These are phyloP conservation scores for Tetranychus piercei DNA, from an alignment of 2,888 invertebrate genomes.

Conservation along the genomic window DNA sequence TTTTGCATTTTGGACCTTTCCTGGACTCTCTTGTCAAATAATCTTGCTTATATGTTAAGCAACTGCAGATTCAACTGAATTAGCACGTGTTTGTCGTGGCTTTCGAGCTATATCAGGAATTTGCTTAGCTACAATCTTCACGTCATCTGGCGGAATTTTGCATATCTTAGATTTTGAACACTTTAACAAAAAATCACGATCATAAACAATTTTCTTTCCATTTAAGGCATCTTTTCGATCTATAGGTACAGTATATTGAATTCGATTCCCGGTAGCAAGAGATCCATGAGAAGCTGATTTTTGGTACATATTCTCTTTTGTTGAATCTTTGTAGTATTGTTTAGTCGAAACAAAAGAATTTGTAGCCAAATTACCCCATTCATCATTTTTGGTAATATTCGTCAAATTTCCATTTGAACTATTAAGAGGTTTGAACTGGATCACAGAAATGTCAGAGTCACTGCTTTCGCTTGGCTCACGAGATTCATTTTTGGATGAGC, in stretches of 20 bases:
- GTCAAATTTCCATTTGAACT: too few relatives aligned
- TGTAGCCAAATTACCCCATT: not conserved
- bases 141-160: not conserved
- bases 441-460: conserved; percentile 5
- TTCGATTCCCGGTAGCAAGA: not conserved
- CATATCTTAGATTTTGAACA: conserved; percentile 19
- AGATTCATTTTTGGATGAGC: not conserved
- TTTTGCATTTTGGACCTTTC: too few relatives aligned
- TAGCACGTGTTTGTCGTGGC: not conserved
- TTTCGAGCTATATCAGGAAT: not conserved
- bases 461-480: conserved; percentile 10
- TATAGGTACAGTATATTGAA: too few relatives aligned
- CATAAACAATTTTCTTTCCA: conserved; percentile 18
- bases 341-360: not conserved
- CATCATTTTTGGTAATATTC: too few relatives aligned
- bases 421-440: not conserved
- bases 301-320: conserved; percentile 4
- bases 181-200: conserved; percentile 24
- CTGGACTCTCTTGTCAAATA: too few relatives aligned
- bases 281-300: conserved; percentile 17
- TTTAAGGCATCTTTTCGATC: not conserved
- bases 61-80: not conserved
- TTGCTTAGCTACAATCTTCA: not conserved
- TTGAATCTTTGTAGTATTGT: not conserved
- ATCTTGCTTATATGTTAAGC: not conserved